Conservation (phyloP, 2,113 vertebrate species). For the Oncorhynchus nerka region DNA sequence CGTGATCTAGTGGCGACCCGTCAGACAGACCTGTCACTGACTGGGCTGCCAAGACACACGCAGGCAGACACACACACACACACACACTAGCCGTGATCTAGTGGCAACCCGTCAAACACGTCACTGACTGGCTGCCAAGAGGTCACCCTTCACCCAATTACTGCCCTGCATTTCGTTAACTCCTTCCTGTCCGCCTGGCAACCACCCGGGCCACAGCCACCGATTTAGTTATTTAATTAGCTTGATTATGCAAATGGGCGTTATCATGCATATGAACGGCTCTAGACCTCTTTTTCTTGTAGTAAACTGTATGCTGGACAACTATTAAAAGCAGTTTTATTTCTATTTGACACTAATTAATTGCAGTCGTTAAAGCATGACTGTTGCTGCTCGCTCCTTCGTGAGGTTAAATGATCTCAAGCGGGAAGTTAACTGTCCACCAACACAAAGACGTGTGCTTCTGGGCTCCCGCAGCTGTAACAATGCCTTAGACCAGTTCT, state of each 20-base stretch:
- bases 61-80: too few relatives aligned
- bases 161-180: slow-evolving; percentile 58
- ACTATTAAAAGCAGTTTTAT: slow-evolving; percentile 48
- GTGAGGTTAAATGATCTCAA: slow-evolving; percentile 9
- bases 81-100: too few relatives aligned
- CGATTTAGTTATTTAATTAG: slow-evolving; percentile 23
- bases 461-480: background rate
- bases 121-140: slow-evolving; percentile 31
- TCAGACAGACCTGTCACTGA: slow-evolving; percentile 18
- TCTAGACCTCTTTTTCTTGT: slow-evolving; percentile 29
- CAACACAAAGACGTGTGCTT: background rate
- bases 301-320: slow-evolving; percentile 36
- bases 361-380: slow-evolving; percentile 27
- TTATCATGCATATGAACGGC: slow-evolving; percentile 45
- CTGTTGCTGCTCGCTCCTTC: background rate
- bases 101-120: background rate
- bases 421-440: background rate
- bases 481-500: background rate
- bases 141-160: slow-evolving; percentile 56
- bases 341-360: slow-evolving; percentile 55
- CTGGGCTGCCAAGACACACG: slow-evolving; percentile 9
- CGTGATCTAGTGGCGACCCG: too few relatives aligned
- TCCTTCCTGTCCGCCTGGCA: slow-evolving; percentile 25
- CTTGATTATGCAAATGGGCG: slow-evolving; percentile 67
- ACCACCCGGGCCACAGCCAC: slow-evolving; percentile 3